Evolutionary conservation across 2,888 invertebrate genomes (phyloP).

Genomic region (Diplazon laetatorius): DNA sequence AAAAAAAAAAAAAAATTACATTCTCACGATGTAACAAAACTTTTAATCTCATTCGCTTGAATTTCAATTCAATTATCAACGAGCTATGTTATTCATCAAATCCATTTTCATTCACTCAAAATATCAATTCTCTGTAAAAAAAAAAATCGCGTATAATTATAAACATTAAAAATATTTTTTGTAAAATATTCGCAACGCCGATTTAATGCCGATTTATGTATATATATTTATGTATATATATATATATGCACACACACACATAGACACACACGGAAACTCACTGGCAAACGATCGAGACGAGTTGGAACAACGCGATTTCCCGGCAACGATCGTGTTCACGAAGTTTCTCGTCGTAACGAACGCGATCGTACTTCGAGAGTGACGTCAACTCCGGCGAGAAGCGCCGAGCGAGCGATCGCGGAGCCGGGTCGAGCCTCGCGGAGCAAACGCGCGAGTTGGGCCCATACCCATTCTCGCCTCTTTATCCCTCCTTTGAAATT

Average conservation of each 20-base stretch:
- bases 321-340: constrained; percentile 20
- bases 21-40: too few relatives aligned
- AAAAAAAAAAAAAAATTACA: too few relatives aligned
- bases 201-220: too few relatives aligned
- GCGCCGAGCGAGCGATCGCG: constrained; percentile 48
- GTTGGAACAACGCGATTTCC: constrained; percentile 24
- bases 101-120: too few relatives aligned
- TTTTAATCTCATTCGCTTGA: too few relatives aligned
- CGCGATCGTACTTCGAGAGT: constrained; percentile 42
- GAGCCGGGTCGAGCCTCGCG: neutral
- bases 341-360: constrained; percentile 23
- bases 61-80: too few relatives aligned
- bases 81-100: too few relatives aligned
- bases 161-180: neutral
- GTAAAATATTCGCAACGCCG: too few relatives aligned
- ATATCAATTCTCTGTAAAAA: too few relatives aligned
- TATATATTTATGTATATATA: too few relatives aligned
- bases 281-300: constrained; percentile 24
- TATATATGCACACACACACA: neutral
- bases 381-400: constrained; percentile 62
- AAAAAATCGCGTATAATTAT: constrained; percentile 15
- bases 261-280: too few relatives aligned
- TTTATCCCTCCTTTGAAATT: constrained; percentile 56
- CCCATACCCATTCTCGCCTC: constrained; percentile 66
- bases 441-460: constrained; percentile 40